Conservation (phyloP, 2,888 invertebrate genomes). For the Zaprionus lineosus region DNA sequence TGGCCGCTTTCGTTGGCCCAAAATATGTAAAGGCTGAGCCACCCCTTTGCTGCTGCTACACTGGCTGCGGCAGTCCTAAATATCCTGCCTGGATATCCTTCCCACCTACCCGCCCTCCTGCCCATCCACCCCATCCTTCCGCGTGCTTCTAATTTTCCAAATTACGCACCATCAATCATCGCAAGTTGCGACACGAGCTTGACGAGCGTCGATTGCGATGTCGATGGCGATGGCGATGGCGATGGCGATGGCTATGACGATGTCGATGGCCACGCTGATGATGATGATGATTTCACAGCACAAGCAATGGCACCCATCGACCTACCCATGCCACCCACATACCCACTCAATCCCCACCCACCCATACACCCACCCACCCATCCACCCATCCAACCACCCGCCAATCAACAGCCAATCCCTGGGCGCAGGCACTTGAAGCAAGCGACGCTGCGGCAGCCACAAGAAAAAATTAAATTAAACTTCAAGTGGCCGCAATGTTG, state of each 20-base stretch:
- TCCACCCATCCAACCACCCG: slow-evolving; percentile 34
- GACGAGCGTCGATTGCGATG: slow-evolving; percentile 63
- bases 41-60: slow-evolving; percentile 52
- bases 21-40: slow-evolving; percentile 46
- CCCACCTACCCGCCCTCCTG: slow-evolving; percentile 1
- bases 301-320: slow-evolving; percentile 16
- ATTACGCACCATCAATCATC: slow-evolving; percentile 81
- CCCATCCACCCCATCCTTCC: slow-evolving; percentile 33
- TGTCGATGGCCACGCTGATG: slow-evolving; percentile 43
- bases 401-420: slow-evolving; percentile 63
- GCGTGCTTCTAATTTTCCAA: slow-evolving; percentile 78
- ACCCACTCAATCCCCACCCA: slow-evolving; percentile 68
- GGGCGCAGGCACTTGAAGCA: slow-evolving; percentile 63
- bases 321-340: slow-evolving; percentile 42
- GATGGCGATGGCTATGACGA: slow-evolving; percentile 17
- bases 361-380: slow-evolving; percentile 22
- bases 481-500: slow-evolving; percentile 74
- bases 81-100: slow-evolving; percentile 7
- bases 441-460: slow-evolving; percentile 68
- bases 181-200: slow-evolving; percentile 64
- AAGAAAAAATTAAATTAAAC: slow-evolving; percentile 74
- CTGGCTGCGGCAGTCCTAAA: not conserved
- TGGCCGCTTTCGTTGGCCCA: slow-evolving; percentile 41
- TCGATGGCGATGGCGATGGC: slow-evolving; percentile 25
- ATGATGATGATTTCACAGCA: slow-evolving; percentile 8